These are phyloP conservation scores for Uropetala carovei DNA, from an alignment of 2,888 invertebrate genomes.

Conservation along the genomic window DNA sequence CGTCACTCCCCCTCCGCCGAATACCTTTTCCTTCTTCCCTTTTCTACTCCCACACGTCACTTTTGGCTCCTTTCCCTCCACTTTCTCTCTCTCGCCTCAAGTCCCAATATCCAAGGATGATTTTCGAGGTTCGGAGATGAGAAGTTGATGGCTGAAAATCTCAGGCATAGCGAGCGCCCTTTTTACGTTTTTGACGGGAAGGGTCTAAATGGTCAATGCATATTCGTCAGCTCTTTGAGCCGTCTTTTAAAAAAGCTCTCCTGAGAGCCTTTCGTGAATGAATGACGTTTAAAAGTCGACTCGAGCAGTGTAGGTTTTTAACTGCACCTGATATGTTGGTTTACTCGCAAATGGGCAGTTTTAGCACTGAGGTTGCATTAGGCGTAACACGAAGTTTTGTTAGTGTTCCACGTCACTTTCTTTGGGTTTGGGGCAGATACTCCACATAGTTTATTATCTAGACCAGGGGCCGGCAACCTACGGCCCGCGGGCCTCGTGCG, in stretches of 20 bases:
- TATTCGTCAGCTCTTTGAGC: background rate
- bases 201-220: background rate
- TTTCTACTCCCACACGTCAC: background rate
- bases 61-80: background rate
- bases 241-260: background rate
- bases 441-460: too few relatives aligned
- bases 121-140: background rate
- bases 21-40: background rate
- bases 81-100: background rate
- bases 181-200: constrained; percentile 1
- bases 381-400: too few relatives aligned
- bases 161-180: background rate
- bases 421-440: too few relatives aligned
- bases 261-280: too few relatives aligned
- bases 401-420: too few relatives aligned
- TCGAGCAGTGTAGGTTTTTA: too few relatives aligned
- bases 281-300: too few relatives aligned
- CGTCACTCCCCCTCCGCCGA: background rate
- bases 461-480: too few relatives aligned
- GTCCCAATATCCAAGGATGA: background rate
- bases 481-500: too few relatives aligned
- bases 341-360: too few relatives aligned
- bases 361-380: too few relatives aligned
- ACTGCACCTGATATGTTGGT: too few relatives aligned
- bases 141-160: background rate